Conservation (phyloP, 2,797 vertebrate species). For the Acipenser ruthenus region DNA sequence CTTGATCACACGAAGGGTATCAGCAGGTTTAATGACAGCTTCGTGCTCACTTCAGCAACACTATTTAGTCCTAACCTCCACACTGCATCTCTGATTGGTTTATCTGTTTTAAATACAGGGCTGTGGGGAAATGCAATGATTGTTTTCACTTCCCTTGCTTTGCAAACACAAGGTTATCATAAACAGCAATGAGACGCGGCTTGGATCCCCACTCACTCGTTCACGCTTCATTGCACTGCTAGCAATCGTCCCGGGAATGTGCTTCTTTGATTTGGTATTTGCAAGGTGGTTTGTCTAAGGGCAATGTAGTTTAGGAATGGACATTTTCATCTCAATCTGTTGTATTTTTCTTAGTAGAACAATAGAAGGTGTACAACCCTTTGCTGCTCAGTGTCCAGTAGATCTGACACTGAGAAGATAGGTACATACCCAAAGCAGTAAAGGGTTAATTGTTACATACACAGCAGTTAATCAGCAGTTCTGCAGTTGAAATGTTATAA, state of each 20-base stretch:
- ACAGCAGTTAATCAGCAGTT: no score
- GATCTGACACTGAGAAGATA: no score
- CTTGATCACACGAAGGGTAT: constrained; percentile 30
- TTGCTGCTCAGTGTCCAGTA: no score
- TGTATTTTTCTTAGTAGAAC: no score
- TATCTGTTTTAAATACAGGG: not conserved
- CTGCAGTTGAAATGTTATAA: no score
- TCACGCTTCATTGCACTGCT: not conserved
- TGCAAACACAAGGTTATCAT: constrained; percentile 39
- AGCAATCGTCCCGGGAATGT: not conserved
- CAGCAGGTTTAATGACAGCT: constrained; percentile 24
- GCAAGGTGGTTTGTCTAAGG: not conserved
- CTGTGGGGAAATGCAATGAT: not conserved
- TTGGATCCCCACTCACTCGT: not conserved
- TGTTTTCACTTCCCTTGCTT: constrained; percentile 31
- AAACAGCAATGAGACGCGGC: constrained; percentile 20
- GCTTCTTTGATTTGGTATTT: not conserved
- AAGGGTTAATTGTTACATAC: no score
- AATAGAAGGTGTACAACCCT: no score
- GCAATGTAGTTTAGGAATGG: not conserved
- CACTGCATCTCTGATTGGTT: not conserved
- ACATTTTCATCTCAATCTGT: no score
- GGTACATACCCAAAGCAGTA: no score
- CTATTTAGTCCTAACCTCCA: not conserved
- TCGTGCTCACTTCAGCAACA: not conserved